Evolutionary conservation across 2,888 invertebrate genomes (phyloP).

Genomic region (Toxonevra muliebris): DNA sequence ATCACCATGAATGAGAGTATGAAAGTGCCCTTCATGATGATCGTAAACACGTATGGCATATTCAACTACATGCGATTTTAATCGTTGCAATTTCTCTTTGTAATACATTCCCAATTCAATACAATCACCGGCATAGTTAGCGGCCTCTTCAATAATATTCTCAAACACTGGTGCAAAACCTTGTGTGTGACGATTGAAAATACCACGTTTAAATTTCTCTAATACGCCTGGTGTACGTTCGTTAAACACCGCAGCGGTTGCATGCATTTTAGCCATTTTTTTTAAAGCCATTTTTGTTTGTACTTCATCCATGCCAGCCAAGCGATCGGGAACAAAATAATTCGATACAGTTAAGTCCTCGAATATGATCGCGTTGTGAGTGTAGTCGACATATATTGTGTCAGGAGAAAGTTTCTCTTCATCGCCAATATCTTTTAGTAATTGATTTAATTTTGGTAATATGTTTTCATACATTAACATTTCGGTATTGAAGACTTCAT

Average conservation of each 20-base stretch:
- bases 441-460: conserved; percentile 45
- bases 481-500: conserved; percentile 49
- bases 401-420: conserved; percentile 51
- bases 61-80: conserved; percentile 53
- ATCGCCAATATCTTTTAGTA: conserved; percentile 42
- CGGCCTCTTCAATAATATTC: conserved; percentile 48
- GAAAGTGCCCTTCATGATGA: conserved; percentile 41
- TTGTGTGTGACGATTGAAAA: conserved; percentile 56
- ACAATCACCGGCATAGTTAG: conserved; percentile 49
- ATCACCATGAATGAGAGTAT: conserved; percentile 59
- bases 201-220: conserved; percentile 53
- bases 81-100: conserved; percentile 49
- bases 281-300: conserved; percentile 60
- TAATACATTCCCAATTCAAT: conserved; percentile 51
- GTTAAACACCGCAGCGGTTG: conserved; percentile 65
- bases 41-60: conserved; percentile 50
- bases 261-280: conserved; percentile 67
- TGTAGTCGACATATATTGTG: conserved; percentile 52
- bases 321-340: conserved; percentile 51
- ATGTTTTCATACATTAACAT: conserved; percentile 55
- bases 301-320: conserved; percentile 59
- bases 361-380: conserved; percentile 51
- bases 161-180: conserved; percentile 50
- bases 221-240: conserved; percentile 50
- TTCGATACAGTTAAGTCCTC: conserved; percentile 49